Conservation (phyloP, 2,888 invertebrate genomes). For the Pyrocoelia pectoralis region DNA sequence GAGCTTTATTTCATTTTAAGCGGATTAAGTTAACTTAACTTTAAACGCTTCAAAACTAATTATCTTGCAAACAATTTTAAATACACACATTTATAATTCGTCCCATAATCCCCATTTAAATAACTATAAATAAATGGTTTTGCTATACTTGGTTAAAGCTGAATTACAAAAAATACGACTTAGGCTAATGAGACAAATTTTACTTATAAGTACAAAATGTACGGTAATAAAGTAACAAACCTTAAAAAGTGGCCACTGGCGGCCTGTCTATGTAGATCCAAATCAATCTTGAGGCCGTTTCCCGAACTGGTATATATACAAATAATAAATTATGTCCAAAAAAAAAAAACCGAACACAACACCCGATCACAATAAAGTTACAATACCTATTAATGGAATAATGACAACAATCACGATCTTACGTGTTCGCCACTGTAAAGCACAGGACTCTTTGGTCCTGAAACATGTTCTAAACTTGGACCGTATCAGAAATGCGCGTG, state of each 20-base stretch:
- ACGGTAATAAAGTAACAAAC: constrained; percentile 59
- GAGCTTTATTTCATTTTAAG: too few relatives aligned
- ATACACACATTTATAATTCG: too few relatives aligned
- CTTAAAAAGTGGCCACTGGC: constrained; percentile 81
- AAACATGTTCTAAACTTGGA: constrained; percentile 38
- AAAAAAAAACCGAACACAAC: constrained; percentile 28
- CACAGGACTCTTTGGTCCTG: constrained; percentile 54
- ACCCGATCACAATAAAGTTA: constrained; percentile 33
- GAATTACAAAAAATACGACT: too few relatives aligned
- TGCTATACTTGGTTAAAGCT: too few relatives aligned
- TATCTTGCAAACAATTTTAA: too few relatives aligned
- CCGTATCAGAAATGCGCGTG: constrained; percentile 49
- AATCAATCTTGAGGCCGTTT: constrained; percentile 74
- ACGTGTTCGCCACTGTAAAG: constrained; percentile 55
- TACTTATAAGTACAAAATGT: too few relatives aligned
- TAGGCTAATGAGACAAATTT: too few relatives aligned
- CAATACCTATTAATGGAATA: constrained; percentile 32
- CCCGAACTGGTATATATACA: constrained; percentile 34
- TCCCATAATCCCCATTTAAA: not conserved
- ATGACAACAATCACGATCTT: constrained; percentile 39
- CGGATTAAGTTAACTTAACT: too few relatives aligned
- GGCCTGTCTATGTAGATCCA: constrained; percentile 77
- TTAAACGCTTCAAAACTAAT: too few relatives aligned
- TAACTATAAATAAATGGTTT: not conserved
- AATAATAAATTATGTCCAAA: constrained; percentile 21